These are phyloP conservation scores for Chelon auratus DNA, from an alignment of 2,797 vertebrate genomes.

Conservation along the genomic window DNA sequence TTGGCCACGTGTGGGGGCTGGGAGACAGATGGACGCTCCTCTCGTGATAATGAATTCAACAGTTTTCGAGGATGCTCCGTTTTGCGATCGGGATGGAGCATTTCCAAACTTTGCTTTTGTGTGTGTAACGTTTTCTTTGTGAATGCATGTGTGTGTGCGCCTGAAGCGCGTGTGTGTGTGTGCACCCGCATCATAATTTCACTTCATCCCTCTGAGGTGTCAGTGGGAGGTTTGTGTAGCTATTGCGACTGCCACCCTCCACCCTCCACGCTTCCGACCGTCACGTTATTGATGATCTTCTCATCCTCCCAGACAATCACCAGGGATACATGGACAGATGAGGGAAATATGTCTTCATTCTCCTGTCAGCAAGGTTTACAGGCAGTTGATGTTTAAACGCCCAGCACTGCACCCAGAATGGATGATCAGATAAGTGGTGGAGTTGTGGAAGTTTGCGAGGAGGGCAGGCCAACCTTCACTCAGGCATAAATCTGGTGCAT, in stretches of 20 bases:
- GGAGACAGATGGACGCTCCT: constrained; percentile 38
- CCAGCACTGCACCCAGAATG: constrained; percentile 47
- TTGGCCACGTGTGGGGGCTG: constrained; percentile 5
- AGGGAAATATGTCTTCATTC: constrained; percentile 77
- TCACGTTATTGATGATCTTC: constrained; percentile 75
- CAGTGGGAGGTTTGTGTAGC: constrained; percentile 63
- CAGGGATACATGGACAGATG: constrained; percentile 64
- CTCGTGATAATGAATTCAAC: constrained; percentile 41
- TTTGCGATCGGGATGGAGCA: constrained; percentile 9
- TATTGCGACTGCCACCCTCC: constrained; percentile 47
- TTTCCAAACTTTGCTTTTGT: constrained; percentile 10
- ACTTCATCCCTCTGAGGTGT: constrained; percentile 44
- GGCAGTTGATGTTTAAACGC: constrained; percentile 61
- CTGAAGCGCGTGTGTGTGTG: not conserved
- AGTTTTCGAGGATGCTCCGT: constrained; percentile 9
- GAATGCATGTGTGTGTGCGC: not conserved
- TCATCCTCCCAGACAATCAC: constrained; percentile 72
- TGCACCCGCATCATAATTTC: constrained; percentile 31
- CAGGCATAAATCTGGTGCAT: constrained; percentile 40
- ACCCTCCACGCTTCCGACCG: constrained; percentile 35
- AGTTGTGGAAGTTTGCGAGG: constrained; percentile 50
- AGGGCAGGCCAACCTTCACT: constrained; percentile 57
- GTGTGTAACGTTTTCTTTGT: constrained; percentile 20
- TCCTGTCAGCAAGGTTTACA: constrained; percentile 69
- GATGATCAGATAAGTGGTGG: constrained; percentile 49